Base-by-base conservation (phyloP, 2,113 vertebrate species). In the Burhinus oedicnemus region DNA sequence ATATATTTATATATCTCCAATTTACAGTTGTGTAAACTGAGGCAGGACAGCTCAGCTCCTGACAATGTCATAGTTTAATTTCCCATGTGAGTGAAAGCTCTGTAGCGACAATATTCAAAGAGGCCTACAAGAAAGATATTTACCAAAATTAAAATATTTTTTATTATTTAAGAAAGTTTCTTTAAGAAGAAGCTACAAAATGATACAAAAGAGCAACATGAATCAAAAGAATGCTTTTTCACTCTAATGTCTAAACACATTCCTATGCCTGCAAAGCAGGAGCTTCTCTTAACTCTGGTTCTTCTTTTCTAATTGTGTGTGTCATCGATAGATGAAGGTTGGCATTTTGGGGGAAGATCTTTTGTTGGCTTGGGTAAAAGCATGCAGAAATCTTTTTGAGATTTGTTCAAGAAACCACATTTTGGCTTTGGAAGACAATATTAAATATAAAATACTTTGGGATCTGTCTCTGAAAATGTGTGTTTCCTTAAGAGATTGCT, bases 161-260 rank as follows among this genome's bases (percentile, higher is more conserved):
- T 72, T 11, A 36, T 55, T 0, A 0, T 38, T 70, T 51, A 51
- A 32, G 76, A 74, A 34, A 14, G 0, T 54, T 83, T 70, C 45
- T 80, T 65, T n/a, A 80, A 65, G 44, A 64, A 25, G 1, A 18
- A 19, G 58, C 29, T 69, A 23, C 13, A 66, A 90, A 87, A 27
- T 3, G 6, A 13, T 30, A 47, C 10, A 55, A 47, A 65, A 58
- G 14, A 69, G 4, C 65, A 69, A 22, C 17, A 8, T 27, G 45
- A 79, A 49, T 64, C 26, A 32, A 20, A 38, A 38, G 23, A 70
- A 4, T 32, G 18, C 19, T 79, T 66, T 76, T 95, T 45, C 78
- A 52, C 26, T 84, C 55, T 93, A n/a, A 12, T 20, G 40, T 47
- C n/a, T 57, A 74, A 72, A 72, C 15, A 23, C 25, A 29, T 84